phyloP scores from a whole-genome alignment of 2,888 invertebrate genomes.

The Drosophila vallismaia region DNA sequence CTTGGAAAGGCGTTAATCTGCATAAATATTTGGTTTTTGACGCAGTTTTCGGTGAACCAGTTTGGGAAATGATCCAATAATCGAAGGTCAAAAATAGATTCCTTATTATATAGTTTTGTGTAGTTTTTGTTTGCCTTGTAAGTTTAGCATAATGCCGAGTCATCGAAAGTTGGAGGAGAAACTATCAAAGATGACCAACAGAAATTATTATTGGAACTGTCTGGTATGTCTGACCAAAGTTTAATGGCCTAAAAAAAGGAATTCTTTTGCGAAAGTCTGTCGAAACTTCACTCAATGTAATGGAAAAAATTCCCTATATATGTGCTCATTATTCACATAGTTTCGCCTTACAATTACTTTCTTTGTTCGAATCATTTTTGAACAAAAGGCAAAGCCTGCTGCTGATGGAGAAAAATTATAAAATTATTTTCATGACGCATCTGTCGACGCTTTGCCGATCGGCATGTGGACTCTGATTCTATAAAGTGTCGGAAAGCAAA shows the following conservation, averaged over 20 bases:
- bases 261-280: constrained; percentile 5
- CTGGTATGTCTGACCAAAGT: constrained; percentile 6
- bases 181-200: constrained; percentile 12
- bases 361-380: constrained; percentile 15
- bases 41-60: constrained; percentile 7
- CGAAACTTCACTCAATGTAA: not conserved
- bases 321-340: not conserved
- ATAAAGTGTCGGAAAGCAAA: constrained; percentile 6
- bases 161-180: constrained; percentile 18
- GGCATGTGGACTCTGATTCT: constrained; percentile 11
- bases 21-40: constrained; percentile 17
- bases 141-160: constrained; percentile 32
- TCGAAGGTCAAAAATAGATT: not conserved
- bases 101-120: not conserved
- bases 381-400: constrained; percentile 2
- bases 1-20: not conserved
- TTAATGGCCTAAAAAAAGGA: constrained; percentile 6
- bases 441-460: constrained; percentile 1
- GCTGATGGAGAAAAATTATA: not conserved
- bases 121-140: not conserved
- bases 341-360: constrained; percentile 37
- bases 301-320: not conserved
- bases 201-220: not conserved
- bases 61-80: not conserved
- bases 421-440: constrained; percentile 23